Conservation (phyloP, 2,888 invertebrate species). For the Poecilobothrus nobilitatus region DNA sequence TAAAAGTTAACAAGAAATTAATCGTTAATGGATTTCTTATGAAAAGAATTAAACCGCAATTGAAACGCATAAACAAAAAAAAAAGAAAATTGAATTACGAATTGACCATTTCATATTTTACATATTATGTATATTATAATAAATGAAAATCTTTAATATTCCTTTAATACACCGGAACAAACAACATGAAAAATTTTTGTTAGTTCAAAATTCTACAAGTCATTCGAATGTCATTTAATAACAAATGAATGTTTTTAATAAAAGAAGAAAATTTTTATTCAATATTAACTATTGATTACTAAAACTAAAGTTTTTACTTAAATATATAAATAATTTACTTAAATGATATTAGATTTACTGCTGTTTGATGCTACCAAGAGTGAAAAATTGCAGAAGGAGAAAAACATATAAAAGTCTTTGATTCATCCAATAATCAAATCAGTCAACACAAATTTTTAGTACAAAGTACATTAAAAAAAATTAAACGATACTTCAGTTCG, state of each 20-base stretch:
- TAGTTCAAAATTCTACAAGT: background rate
- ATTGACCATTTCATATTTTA: background rate
- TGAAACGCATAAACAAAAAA: background rate
- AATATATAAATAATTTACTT: too few relatives aligned
- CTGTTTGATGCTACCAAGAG: too few relatives aligned
- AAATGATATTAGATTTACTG: too few relatives aligned
- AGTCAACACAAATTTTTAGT: background rate
- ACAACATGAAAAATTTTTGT: background rate
- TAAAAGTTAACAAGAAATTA: slow-evolving; percentile 2
- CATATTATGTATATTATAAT: background rate
- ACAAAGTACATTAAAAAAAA: too few relatives aligned
- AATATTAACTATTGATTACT: background rate
- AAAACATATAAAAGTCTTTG: background rate
- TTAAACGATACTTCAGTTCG: too few relatives aligned
- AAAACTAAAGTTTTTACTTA: background rate
- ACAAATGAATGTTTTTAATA: background rate
- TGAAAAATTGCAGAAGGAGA: background rate
- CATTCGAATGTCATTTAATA: background rate
- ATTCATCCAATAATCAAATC: background rate
- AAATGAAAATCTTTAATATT: too few relatives aligned
- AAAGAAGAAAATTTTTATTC: too few relatives aligned
- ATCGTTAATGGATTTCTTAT: background rate
- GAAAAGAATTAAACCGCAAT: slow-evolving; percentile 3
- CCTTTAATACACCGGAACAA: background rate
- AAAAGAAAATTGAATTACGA: background rate